phyloP scores from a whole-genome alignment of 2,888 invertebrate species.

The Drosophila fungiperda region DNA sequence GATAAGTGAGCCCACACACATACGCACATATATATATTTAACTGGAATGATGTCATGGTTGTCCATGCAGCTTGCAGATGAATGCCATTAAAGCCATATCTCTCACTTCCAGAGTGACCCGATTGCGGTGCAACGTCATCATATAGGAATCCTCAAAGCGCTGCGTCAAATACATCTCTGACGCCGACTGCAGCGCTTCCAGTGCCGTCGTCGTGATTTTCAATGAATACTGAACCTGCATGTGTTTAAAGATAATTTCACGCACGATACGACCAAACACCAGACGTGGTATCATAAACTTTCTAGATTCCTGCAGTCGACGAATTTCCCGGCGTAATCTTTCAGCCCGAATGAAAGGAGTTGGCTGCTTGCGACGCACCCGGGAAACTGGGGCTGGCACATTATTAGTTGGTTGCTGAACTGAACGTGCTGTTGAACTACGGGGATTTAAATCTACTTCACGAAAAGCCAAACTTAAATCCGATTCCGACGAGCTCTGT shows the following conservation, averaged over 20 bases:
- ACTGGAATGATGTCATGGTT: neutral
- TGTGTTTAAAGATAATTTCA: slow-evolving; percentile 1
- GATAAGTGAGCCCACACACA: neutral
- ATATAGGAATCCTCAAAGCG: slow-evolving; percentile 85
- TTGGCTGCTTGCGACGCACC: slow-evolving; percentile 17
- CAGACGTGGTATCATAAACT: slow-evolving; percentile 35
- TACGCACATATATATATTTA: neutral
- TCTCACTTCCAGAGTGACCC: slow-evolving; percentile 84
- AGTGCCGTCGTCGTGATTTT: slow-evolving; percentile 27
- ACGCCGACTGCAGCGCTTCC: slow-evolving; percentile 84
- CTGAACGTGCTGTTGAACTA: neutral
- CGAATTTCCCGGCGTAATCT: slow-evolving; percentile 1
- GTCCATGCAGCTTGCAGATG: slow-evolving; percentile 69
- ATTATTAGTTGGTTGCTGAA: neutral
- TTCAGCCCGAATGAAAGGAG: neutral
- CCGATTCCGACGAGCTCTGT: neutral
- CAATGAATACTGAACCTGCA: accelerated
- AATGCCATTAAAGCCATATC: slow-evolving; percentile 85
- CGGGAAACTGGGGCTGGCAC: neutral
- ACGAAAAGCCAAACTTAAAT: slow-evolving; percentile 1
- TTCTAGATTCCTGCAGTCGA: neutral
- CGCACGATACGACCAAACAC: slow-evolving; percentile 40
- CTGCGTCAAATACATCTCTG: slow-evolving; percentile 85
- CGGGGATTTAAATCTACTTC: neutral
- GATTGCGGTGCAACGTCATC: slow-evolving; percentile 84